Conservation (phyloP, 2,113 vertebrate species). For the Paraplagusia blochii region DNA sequence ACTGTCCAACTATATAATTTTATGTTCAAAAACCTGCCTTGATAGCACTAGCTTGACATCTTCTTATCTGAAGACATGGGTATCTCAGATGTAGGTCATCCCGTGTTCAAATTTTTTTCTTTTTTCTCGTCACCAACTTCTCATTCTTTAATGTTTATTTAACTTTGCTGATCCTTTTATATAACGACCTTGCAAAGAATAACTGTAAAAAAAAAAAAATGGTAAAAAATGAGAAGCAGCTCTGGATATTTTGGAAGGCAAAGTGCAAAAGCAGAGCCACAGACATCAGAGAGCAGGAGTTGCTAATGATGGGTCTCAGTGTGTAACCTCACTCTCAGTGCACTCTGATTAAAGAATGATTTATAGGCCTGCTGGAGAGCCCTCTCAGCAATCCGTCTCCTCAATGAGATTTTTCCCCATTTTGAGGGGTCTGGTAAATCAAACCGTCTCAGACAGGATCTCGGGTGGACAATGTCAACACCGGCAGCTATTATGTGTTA, state of each 20-base stretch:
- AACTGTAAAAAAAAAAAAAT: slow-evolving; percentile 4
- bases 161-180: slow-evolving; percentile 18
- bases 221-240: slow-evolving; percentile 34
- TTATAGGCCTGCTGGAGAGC: slow-evolving; percentile 71
- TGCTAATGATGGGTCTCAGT: slow-evolving; percentile 69
- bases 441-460: slow-evolving; percentile 69
- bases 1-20: too few species aligned
- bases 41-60: too few species aligned
- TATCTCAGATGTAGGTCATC: background rate
- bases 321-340: slow-evolving; percentile 67
- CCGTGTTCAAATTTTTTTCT: background rate
- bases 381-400: slow-evolving; percentile 77
- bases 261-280: slow-evolving; percentile 41
- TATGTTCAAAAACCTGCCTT: too few species aligned
- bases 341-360: slow-evolving; percentile 87
- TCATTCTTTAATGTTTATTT: background rate
- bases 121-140: background rate
- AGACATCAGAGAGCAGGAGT: slow-evolving; percentile 68
- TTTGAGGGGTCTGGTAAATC: slow-evolving; percentile 77
- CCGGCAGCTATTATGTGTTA: slow-evolving; percentile 64
- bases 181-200: too few species aligned
- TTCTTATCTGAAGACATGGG: background rate
- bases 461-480: slow-evolving; percentile 72
- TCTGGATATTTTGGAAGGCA: slow-evolving; percentile 30
- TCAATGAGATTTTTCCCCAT: slow-evolving; percentile 72